A percentile compares a stretch with the other conserved stretches of the same genome.
Evolutionary conservation across 1,140 invertebrate species (phyloP).

Genomic region (Trachymyrmex septentrionalis): DNA sequence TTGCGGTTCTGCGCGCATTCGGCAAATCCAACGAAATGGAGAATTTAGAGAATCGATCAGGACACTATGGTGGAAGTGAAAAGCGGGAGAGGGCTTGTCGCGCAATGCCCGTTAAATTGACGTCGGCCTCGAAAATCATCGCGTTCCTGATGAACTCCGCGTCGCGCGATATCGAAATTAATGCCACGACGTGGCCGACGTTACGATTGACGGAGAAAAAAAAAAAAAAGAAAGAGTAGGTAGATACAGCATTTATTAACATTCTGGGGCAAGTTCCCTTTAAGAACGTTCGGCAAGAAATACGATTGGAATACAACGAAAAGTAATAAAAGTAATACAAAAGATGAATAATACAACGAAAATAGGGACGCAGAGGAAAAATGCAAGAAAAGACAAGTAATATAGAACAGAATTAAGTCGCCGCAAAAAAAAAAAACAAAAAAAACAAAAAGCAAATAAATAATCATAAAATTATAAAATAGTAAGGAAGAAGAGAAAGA

Average conservation of each 20-base stretch:
- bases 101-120: slow-evolving; percentile 51
- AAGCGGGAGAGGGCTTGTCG: slow-evolving; percentile 30
- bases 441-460: no score
- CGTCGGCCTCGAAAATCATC: slow-evolving; percentile 42
- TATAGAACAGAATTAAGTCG: no score
- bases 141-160: slow-evolving; percentile 36
- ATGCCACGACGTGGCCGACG: slow-evolving; percentile 17
- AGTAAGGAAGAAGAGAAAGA: neutral
- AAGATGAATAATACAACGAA: no score
- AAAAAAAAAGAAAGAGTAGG: neutral
- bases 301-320: no score
- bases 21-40: slow-evolving; percentile 18
- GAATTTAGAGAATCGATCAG: slow-evolving; percentile 62
- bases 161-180: slow-evolving; percentile 50
- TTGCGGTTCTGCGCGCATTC: slow-evolving; percentile 45
- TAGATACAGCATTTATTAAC: no score
- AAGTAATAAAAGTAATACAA: no score
- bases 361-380: no score
- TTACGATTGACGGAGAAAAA: neutral
- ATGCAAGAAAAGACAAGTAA: no score
- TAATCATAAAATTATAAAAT: no score
- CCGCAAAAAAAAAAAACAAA: no score
- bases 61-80: slow-evolving; percentile 10
- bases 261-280: no score
- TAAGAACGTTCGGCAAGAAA: no score